Percentiles rank a stretch among this genome's conserved stretches.
These are phyloP conservation scores for Ammodytes dubius DNA, from an alignment of 2,113 vertebrate genomes.

Conservation along the genomic window DNA sequence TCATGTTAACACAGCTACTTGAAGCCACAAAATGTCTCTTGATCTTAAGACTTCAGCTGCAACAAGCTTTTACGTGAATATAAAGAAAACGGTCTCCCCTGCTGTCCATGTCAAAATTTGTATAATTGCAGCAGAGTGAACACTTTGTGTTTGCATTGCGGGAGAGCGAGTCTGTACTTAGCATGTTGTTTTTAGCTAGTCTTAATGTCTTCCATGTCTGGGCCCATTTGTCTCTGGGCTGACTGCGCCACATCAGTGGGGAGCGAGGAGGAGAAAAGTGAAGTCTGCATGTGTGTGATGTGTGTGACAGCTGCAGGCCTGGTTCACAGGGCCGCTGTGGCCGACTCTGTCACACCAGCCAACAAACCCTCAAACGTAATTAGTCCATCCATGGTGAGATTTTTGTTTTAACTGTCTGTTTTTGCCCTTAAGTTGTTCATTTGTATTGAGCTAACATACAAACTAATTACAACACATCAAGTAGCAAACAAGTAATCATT, in stretches of 20 bases:
- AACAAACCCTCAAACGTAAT: slow-evolving; percentile 63
- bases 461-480: neutral
- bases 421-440: slow-evolving; percentile 21
- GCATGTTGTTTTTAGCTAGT: slow-evolving; percentile 79
- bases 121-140: slow-evolving; percentile 62
- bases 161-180: slow-evolving; percentile 78
- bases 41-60: slow-evolving; percentile 35
- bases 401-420: slow-evolving; percentile 46
- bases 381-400: slow-evolving; percentile 49
- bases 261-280: slow-evolving; percentile 51
- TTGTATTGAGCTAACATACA: slow-evolving; percentile 8
- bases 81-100: slow-evolving; percentile 61
- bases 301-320: slow-evolving; percentile 67
- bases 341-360: slow-evolving; percentile 58
- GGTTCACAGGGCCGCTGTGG: slow-evolving; percentile 56
- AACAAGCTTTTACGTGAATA: slow-evolving; percentile 51
- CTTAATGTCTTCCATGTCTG: slow-evolving; percentile 80
- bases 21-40: slow-evolving; percentile 38
- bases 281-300: slow-evolving; percentile 66
- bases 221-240: slow-evolving; percentile 76
- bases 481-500: neutral
- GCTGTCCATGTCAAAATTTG: slow-evolving; percentile 68
- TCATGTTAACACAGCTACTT: slow-evolving; percentile 44
- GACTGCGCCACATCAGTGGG: slow-evolving; percentile 76
- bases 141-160: slow-evolving; percentile 76